Conservation (phyloP, 2,797 vertebrate genomes). For the Hyperoplus lanceolatus region DNA sequence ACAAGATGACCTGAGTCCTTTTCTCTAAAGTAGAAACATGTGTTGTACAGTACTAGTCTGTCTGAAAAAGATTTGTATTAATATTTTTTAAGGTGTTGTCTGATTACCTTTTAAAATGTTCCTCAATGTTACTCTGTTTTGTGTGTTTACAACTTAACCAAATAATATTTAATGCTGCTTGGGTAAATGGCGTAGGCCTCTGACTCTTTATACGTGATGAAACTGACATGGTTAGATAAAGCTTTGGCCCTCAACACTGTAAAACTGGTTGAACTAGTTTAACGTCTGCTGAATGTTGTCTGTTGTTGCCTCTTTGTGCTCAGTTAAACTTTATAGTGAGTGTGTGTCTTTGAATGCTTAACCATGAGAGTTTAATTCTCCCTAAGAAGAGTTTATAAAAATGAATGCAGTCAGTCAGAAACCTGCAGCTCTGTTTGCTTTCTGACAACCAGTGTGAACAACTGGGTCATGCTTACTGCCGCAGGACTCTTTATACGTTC, state of each 20-base stretch:
- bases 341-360: neutral
- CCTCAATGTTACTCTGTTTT: neutral
- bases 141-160: neutral
- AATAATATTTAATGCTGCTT: neutral
- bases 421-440: neutral
- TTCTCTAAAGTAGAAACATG: too few species aligned
- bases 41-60: neutral
- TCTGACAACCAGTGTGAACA: neutral
- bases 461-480: neutral
- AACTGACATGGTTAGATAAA: neutral
- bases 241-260: neutral
- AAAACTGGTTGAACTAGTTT: slow-evolving; percentile 46
- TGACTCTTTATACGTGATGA: neutral
- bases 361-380: neutral
- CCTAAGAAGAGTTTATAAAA: neutral
- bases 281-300: neutral
- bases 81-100: neutral
- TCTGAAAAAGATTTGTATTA: neutral
- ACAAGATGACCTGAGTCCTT: too few species aligned
- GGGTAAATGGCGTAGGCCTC: neutral
- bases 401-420: neutral
- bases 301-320: too few species aligned
- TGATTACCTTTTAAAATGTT: neutral
- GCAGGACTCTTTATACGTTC: neutral
- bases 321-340: too few species aligned